These are phyloP conservation scores for Rhagoletis pomonella DNA, from an alignment of 1,140 invertebrate genomes.

Conservation along the genomic window DNA sequence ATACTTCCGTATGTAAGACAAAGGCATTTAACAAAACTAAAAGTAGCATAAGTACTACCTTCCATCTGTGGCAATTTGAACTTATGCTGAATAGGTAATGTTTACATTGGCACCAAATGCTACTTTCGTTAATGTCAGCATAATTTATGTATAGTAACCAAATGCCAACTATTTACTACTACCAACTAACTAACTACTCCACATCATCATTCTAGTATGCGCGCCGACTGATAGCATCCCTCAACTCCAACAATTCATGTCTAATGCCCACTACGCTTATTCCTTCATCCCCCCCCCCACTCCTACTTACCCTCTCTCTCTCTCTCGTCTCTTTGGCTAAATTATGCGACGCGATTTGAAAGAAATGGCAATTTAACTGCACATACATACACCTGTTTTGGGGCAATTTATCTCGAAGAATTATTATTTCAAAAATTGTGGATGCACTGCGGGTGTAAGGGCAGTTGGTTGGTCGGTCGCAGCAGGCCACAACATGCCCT, in stretches of 20 bases:
- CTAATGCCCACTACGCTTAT: background rate
- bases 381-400: slow-evolving; percentile 70
- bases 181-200: background rate
- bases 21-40: background rate
- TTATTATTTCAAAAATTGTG: slow-evolving; percentile 74
- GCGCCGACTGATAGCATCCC: slow-evolving; percentile 42
- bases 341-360: slow-evolving; percentile 59
- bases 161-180: slow-evolving; percentile 59
- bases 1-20: background rate
- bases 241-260: background rate
- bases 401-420: slow-evolving; percentile 74
- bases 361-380: slow-evolving; percentile 60
- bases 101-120: slow-evolving; percentile 52
- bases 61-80: slow-evolving; percentile 1
- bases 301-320: background rate
- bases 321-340: slow-evolving; percentile 33
- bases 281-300: too few species aligned
- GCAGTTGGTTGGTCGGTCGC: slow-evolving; percentile 29
- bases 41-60: background rate
- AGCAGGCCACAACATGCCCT: slow-evolving; percentile 50
- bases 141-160: slow-evolving; percentile 73
- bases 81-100: slow-evolving; percentile 49
- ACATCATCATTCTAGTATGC: slow-evolving; percentile 6
- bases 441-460: background rate
- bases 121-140: slow-evolving; percentile 70